Evolutionary conservation across 2,888 invertebrate species (phyloP), one percentile per base, ranked within the genome.

Genomic region (Agriotes lineatus): DNA sequence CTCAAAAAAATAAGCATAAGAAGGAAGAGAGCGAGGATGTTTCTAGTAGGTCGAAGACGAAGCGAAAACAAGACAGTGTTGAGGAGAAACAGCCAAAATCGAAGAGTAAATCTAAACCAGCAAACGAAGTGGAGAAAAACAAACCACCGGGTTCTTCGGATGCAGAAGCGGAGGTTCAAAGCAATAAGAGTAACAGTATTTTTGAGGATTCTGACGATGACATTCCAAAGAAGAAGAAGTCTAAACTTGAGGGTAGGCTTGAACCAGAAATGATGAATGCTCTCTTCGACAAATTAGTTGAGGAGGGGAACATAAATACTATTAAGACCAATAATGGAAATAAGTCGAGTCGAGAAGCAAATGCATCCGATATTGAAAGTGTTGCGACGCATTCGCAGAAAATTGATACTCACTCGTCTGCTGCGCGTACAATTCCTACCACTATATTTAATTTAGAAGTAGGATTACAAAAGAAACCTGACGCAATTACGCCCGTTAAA

Each of bases 281-380:
- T 4, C 19, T 66, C 30, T 70, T 70, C 37, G 66, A 70, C 44
- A 39, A 37, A n/a, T 58, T 70, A n/a, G 58, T 57, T 42, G 20
- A 66, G 52, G 69, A 70, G 37, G 69, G 69, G 16, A 58, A 66
- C 22, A 19, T 68, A 2, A 68, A 68, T 14, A 44, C 14, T 12
- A 7, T 35, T 16, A 64, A 56, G 16, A 14, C n/a, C 18, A 25
- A 2, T 48, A 25, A 18, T 16, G 19, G 6, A 48, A 1, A 1
- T 18, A 52, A 33, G 33, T n/a, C 16, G n/a, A 33, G 10, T n/a
- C 16, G 3, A 33, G 30, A 50, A 19, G n/a, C 20, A 4, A 18
- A 7, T 9, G 4, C 9, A 9, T 9, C 4, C 9, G 19, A 19
- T 9, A 9, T 9, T 20, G 9, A 45, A 45, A 20, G 20, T 7